These are phyloP conservation scores for Neotoma lepida DNA, from an alignment of 2,113 vertebrate species.

Conservation along the genomic window DNA sequence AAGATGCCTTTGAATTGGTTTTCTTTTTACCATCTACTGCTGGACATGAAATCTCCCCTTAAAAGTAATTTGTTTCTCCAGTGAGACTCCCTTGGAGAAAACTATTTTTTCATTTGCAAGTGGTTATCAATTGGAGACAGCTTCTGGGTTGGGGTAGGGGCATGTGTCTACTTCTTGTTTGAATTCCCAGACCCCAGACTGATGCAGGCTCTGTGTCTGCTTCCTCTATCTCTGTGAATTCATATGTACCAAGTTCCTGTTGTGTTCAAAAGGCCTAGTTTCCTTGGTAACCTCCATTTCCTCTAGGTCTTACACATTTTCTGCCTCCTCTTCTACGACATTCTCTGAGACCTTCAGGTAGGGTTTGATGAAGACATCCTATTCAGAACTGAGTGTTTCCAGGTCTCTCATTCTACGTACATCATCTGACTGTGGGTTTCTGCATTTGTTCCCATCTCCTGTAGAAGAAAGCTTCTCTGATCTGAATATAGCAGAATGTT, in stretches of 20 bases:
- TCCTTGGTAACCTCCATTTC: neutral
- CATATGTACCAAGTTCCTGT: neutral
- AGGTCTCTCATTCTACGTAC: neutral
- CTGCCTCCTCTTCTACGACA: neutral
- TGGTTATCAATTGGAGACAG: neutral
- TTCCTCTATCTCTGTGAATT: neutral
- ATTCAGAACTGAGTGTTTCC: neutral
- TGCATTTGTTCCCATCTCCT: neutral
- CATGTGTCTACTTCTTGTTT: neutral
- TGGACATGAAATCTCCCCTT: neutral
- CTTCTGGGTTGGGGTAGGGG: neutral
- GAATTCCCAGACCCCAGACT: neutral
- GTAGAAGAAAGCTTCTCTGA: neutral
- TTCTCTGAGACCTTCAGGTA: neutral
- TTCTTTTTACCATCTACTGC: neutral
- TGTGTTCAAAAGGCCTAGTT: neutral
- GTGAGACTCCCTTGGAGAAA: neutral
- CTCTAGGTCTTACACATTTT: neutral
- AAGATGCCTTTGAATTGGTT: neutral
- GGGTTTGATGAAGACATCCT: neutral
- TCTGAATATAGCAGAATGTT: neutral
- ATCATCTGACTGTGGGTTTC: neutral
- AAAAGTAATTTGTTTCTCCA: neutral
- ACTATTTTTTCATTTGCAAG: neutral
- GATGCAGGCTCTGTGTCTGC: neutral